These are phyloP conservation scores for Heliconius ismenius DNA, from an alignment of 2,888 invertebrate genomes.

Conservation along the genomic window DNA sequence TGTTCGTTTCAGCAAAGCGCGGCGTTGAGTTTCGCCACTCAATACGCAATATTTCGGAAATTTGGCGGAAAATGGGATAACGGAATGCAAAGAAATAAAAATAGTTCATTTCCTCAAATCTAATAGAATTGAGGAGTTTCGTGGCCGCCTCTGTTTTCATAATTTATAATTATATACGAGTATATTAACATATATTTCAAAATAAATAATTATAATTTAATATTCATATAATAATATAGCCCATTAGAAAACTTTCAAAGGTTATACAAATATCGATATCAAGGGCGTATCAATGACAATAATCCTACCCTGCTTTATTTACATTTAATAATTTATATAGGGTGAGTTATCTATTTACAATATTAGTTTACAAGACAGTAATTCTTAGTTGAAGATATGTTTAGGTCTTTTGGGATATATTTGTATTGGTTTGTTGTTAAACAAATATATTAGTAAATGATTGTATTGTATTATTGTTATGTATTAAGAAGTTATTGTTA, in stretches of 20 bases:
- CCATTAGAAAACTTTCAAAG: neutral
- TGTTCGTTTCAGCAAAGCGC: too few relatives aligned
- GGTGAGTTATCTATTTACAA: constrained; percentile 11
- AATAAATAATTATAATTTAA: too few relatives aligned
- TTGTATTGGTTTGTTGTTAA: constrained; percentile 9
- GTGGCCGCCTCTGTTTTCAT: too few relatives aligned
- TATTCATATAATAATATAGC: neutral
- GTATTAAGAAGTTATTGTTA: too few relatives aligned
- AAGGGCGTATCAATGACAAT: neutral
- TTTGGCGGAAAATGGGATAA: too few relatives aligned
- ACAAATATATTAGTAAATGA: neutral
- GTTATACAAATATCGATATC: neutral
- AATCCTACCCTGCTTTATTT: constrained; percentile 16
- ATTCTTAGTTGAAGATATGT: constrained; percentile 8
- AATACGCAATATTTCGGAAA: too few relatives aligned
- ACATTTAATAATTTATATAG: constrained; percentile 10
- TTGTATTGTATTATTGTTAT: neutral
- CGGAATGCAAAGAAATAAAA: too few relatives aligned
- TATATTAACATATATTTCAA: too few relatives aligned
- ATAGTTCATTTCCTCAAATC: too few relatives aligned
- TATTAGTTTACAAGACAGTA: constrained; percentile 2
- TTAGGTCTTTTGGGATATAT: constrained; percentile 14
- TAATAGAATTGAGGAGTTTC: too few relatives aligned
- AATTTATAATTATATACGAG: too few relatives aligned
- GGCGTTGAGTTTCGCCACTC: too few relatives aligned